Conservation (phyloP, 1,140 invertebrate genomes). For the Cardiocondyla obscurior region DNA sequence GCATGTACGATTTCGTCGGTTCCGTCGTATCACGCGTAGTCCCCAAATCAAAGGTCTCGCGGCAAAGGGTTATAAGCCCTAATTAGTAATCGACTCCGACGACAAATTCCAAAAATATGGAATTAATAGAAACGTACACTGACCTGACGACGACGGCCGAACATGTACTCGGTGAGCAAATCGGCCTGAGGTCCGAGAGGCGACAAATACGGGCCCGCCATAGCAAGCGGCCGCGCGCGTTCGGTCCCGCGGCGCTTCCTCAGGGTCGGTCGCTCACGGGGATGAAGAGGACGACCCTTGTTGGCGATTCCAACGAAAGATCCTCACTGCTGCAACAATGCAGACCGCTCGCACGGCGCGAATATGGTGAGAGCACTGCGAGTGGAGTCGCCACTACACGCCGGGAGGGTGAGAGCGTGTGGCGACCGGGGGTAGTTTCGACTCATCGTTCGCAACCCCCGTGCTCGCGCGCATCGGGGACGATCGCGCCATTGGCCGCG, state of each 20-base stretch:
- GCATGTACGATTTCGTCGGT: no score
- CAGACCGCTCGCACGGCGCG: constrained; percentile 24
- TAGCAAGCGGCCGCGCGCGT: constrained; percentile 72
- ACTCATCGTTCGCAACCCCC: constrained; percentile 2
- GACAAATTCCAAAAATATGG: background rate
- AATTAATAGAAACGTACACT: constrained; percentile 81
- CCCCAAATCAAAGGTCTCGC: no score
- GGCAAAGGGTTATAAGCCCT: no score
- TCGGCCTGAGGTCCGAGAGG: constrained; percentile 90
- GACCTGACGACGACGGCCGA: constrained; percentile 92
- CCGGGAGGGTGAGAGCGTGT: constrained; percentile 23
- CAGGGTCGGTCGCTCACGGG: background rate
- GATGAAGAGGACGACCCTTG: constrained; percentile 20
- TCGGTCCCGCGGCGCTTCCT: constrained; percentile 8
- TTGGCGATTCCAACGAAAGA: background rate
- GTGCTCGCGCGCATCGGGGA: constrained; percentile 53
- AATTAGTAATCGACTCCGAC: background rate
- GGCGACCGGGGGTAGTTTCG: constrained; percentile 14
- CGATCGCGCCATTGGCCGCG: constrained; percentile 63
- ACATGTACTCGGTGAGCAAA: constrained; percentile 95
- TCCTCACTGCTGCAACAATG: constrained; percentile 18
- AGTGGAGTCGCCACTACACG: constrained; percentile 45
- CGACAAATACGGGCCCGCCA: constrained; percentile 93
- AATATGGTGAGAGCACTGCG: constrained; percentile 58
- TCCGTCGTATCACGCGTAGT: no score